These are phyloP conservation scores for Tetramorium bicarinatum DNA, from an alignment of 2,888 invertebrate species.

Conservation along the genomic window DNA sequence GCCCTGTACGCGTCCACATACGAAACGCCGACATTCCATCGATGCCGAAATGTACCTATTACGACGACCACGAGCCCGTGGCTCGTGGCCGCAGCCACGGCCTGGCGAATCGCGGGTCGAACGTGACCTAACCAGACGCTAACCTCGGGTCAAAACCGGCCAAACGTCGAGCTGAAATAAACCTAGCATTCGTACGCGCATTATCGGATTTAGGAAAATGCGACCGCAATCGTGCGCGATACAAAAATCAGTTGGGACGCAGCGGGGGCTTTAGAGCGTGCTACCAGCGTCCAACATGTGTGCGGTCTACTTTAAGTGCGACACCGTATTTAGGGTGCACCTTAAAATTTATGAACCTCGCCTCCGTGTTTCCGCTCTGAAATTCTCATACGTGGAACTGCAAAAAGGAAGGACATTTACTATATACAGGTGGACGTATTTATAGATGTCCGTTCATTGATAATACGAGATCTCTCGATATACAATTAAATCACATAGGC, in stretches of 20 bases:
- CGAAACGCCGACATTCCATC: slow-evolving; percentile 76
- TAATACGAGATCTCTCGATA: not conserved
- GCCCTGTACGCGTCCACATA: slow-evolving; percentile 66
- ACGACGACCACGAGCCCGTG: slow-evolving; percentile 63
- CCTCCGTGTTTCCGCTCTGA: not conserved
- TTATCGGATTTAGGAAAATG: slow-evolving; percentile 56
- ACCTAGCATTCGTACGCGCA: slow-evolving; percentile 34
- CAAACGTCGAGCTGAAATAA: slow-evolving; percentile 35
- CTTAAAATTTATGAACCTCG: not conserved
- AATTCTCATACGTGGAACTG: not conserved
- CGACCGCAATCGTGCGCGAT: not conserved
- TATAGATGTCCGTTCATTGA: not conserved
- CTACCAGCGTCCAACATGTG: not conserved
- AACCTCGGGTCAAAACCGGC: slow-evolving; percentile 51
- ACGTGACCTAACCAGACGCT: slow-evolving; percentile 53
- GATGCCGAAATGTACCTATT: slow-evolving; percentile 78
- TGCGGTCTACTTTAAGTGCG: slow-evolving; percentile 8
- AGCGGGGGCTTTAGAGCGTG: not conserved
- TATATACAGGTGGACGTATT: not conserved
- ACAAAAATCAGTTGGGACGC: not conserved
- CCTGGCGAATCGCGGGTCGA: slow-evolving; percentile 48
- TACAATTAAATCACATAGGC: not conserved
- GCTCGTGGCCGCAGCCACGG: slow-evolving; percentile 55
- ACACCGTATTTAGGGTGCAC: not conserved
- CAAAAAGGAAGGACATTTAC: slow-evolving; percentile 8